These are phyloP conservation scores for Pelodytes ibericus DNA, from an alignment of 2,797 vertebrate species.

Conservation along the genomic window DNA sequence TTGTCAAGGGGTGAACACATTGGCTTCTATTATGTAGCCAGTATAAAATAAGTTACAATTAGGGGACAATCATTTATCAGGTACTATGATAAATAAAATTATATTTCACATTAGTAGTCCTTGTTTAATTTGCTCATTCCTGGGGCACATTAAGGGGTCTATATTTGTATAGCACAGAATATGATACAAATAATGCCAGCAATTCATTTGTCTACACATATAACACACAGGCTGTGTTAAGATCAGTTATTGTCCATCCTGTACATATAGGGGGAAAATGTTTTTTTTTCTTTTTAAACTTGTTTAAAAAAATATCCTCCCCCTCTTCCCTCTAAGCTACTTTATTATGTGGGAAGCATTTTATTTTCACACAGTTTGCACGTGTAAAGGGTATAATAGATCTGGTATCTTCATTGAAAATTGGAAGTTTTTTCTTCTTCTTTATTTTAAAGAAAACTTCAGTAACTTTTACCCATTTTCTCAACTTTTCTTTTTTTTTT, in stretches of 20 bases:
- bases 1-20: no score
- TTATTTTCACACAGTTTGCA: conserved; percentile 87
- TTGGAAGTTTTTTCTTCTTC: conserved; percentile 67
- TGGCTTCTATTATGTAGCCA: no score
- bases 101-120: no score
- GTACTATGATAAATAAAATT: no score
- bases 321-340: conserved; percentile 56
- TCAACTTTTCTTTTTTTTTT: conserved; percentile 74
- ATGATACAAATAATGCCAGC: neutral
- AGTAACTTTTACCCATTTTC: conserved; percentile 93
- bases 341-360: conserved; percentile 85
- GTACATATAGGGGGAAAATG: neutral
- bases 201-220: conserved; percentile 4
- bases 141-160: no score
- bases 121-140: no score
- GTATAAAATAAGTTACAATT: no score
- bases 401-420: conserved; percentile 85
- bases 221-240: neutral
- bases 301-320: conserved; percentile 76
- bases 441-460: conserved; percentile 86
- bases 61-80: no score
- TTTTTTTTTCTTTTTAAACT: conserved; percentile 10
- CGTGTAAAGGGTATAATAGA: conserved; percentile 85
- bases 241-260: neutral
- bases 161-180: no score